phyloP scores from a whole-genome alignment of 2,797 vertebrate species.

The Poliocrania exsul region DNA sequence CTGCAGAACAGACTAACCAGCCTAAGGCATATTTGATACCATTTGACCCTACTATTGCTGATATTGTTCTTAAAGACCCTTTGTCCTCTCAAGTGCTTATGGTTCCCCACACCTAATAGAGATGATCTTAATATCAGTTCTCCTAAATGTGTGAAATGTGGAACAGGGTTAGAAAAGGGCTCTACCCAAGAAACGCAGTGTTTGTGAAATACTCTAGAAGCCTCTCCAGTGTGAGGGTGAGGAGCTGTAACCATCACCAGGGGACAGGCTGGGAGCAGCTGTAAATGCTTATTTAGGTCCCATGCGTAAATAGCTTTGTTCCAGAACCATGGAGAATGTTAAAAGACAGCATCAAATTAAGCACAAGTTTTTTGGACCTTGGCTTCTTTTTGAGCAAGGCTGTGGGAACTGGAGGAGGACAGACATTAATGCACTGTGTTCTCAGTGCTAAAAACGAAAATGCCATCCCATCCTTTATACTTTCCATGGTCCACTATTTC shows the following conservation, averaged over 20 bases:
- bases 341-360: constrained; percentile 20
- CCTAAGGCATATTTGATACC: neutral
- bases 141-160: neutral
- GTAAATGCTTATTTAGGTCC: constrained; percentile 22
- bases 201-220: constrained; percentile 3
- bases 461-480: neutral
- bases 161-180: neutral
- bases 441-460: neutral
- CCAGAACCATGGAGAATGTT: constrained; percentile 15
- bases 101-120: neutral
- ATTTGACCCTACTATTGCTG: neutral
- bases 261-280: constrained; percentile 41
- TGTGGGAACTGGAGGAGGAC: neutral
- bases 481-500: neutral
- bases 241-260: constrained; percentile 12
- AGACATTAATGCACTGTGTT: rapidly evolving
- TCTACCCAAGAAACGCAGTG: neutral
- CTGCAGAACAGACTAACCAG: neutral
- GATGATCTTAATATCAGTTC: neutral
- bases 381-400: neutral
- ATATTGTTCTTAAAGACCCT: neutral
- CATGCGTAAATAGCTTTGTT: neutral
- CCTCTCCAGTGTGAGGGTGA: neutral
- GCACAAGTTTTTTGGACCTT: neutral
- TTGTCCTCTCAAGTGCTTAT: neutral